Evolutionary conservation across 2,113 vertebrate genomes (phyloP).

Genomic region (Neogobius melanostomus): DNA sequence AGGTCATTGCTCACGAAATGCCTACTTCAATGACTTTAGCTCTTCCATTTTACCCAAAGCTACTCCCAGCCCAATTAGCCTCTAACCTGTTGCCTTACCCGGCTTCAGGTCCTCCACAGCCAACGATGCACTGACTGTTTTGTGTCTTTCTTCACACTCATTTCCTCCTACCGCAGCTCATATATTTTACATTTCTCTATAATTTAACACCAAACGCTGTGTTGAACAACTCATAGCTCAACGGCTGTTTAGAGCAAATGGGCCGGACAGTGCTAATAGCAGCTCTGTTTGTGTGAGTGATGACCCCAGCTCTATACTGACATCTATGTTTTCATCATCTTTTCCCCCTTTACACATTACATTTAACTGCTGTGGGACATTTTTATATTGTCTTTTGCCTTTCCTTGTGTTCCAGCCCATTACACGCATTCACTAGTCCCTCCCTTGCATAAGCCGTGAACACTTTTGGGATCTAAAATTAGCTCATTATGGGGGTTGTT

Average conservation of each 20-base stretch:
- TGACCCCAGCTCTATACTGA: neutral
- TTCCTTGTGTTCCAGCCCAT: conserved; percentile 6
- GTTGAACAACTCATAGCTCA: conserved; percentile 5
- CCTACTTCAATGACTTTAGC: conserved; percentile 17
- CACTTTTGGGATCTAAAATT: conserved; percentile 4
- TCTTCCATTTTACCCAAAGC: conserved; percentile 1
- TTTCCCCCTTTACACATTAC: neutral
- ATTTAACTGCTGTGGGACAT: neutral
- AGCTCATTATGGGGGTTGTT: neutral
- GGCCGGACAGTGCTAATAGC: conserved; percentile 7
- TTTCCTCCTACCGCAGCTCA: conserved; percentile 5
- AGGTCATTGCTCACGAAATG: conserved; percentile 18
- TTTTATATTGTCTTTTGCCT: neutral
- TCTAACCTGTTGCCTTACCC: conserved; percentile 6
- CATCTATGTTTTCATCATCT: conserved; percentile 4
- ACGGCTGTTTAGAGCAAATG: conserved; percentile 11
- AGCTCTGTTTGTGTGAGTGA: neutral
- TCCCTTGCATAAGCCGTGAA: neutral
- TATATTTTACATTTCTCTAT: conserved; percentile 8
- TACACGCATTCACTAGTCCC: neutral
- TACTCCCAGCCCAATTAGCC: conserved; percentile 7
- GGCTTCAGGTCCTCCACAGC: neutral
- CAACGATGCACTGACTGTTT: neutral
- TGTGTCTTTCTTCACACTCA: conserved; percentile 8
- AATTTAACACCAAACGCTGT: conserved; percentile 6